Percentiles rank a stretch among this genome's conserved stretches.
phyloP scores from a whole-genome alignment of 2,797 vertebrate genomes.

The Bradypodion ventrale region DNA sequence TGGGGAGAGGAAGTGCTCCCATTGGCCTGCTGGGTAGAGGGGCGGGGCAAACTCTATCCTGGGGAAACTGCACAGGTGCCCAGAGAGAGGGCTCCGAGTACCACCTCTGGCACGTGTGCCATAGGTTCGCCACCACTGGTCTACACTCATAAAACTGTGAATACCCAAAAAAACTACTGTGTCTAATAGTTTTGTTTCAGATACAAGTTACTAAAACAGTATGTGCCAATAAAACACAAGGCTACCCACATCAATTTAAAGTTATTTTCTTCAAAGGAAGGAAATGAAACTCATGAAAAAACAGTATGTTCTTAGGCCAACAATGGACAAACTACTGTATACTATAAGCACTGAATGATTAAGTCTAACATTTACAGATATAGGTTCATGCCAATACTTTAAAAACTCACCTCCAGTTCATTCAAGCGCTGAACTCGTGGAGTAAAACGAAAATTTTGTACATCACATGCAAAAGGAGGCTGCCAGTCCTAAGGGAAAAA shows the following conservation, averaged over 20 bases:
- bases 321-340: background rate
- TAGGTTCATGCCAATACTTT: background rate
- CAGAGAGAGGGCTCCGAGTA: too few species aligned
- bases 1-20: too few species aligned
- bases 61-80: too few species aligned
- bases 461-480: slow-evolving; percentile 96
- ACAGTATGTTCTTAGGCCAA: background rate
- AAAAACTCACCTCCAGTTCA: slow-evolving; percentile 90
- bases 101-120: too few species aligned
- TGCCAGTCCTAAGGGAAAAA: slow-evolving; percentile 90
- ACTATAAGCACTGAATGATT: slow-evolving; percentile 29
- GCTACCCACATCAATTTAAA: slow-evolving; percentile 21
- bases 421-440: slow-evolving; percentile 95
- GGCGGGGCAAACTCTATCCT: too few species aligned
- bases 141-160: background rate
- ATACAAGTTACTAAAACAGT: slow-evolving; percentile 27
- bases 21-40: too few species aligned
- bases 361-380: slow-evolving; percentile 34
- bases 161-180: background rate
- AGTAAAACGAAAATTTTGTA: slow-evolving; percentile 95
- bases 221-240: slow-evolving; percentile 45
- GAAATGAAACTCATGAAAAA: slow-evolving; percentile 42
- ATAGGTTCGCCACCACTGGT: too few species aligned
- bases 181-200: background rate
- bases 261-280: slow-evolving; percentile 44